Base-by-base conservation (phyloP, 2,888 invertebrate species). In the Leptinotarsa juncta region DNA sequence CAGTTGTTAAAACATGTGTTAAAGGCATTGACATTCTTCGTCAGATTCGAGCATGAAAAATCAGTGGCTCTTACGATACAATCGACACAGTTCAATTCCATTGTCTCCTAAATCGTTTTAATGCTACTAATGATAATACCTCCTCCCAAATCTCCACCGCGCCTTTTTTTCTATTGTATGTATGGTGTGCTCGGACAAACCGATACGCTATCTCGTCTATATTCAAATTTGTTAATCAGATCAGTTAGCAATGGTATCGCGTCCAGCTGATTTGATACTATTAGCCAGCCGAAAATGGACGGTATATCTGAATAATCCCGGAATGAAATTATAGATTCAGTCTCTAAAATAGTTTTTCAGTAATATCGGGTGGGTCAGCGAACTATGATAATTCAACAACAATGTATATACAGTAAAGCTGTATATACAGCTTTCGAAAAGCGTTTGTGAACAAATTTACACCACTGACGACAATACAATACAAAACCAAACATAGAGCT, bases 171-270 rank as follows among this genome's bases (percentile, higher is more conserved):
- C 67, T 32, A 68, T 23, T 51, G 67, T 51, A 49, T 49, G 49
- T 67, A 23, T 57, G 57, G 26, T 57, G 15, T 57, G 26, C 57
- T 23, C 14, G 4, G 57, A 23, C 15, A 12, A 62, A n/a, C 62
- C 51, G 51, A 65, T 42, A 66, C 65, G 32, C 67, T 72, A 77
- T 75, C 77, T 78, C 72, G 75, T 76, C 74, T 73, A 78, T 78
- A 78, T 78, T 78, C 77, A 75, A 76, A 77, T 77, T 77, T 70
- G 71, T 71, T 77, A 77, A 75, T 75, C 75, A 77, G 77, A 77
- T 77, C 73, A 72, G 68, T 68, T 68, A 68, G 55, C 42, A 53
- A 32, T n/a, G 51, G 42, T 51, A 67, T 51, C 62, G 32, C 26
- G 26, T 62, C n/a, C 62, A 32, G 62, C 62, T 32, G 62, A 62